Evolutionary conservation across 2,888 invertebrate species (phyloP), one percentile per base, ranked within the genome.

Genomic region (Drosophila hamatofila): DNA sequence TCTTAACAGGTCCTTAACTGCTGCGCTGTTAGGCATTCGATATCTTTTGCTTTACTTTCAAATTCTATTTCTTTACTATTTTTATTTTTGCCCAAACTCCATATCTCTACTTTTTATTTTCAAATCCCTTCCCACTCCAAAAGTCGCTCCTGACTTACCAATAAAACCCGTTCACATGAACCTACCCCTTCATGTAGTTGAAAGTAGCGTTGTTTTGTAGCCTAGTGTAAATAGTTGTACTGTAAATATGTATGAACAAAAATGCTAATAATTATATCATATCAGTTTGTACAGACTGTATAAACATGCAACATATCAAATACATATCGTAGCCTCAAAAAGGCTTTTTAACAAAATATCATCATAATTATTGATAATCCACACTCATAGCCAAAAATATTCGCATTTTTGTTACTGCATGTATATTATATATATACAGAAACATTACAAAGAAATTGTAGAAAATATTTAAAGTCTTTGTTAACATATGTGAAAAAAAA

Each of bases 131-230:
- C 83, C 76, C 60, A 51, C 37, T 65, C 88, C 95, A 95, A 88
- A 90, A 94, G 94, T 93, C 94, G 94, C 59, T 81, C 90, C 94
- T 94, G 94, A 94, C 94, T 94, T 94, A 93, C 95, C 95, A 95
- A 94, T 90, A 18, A 18, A 68, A 60, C 81, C 81, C 87, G 93
- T 93, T 46, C 61, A 67, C 73, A 66, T 60, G 56, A 57, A 78
- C 86, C 94, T 94, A 94, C 93, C 89, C 91, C 95, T 95, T 94
- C 95, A 93, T 94, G 93, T 94, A 94, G 93, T 80, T 78, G 88
- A 88, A 88, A 84, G 94, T 94, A 87, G 87, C 78, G 80, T 79
- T 88, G 86, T 72, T 72, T 73, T 80, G 77, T 86, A 90, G 80
- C 62, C 75, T 88, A 89, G 83, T 90, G 87, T 83, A 88, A 79